Conservation (phyloP, 2,113 vertebrate genomes). For the Egretta garzetta region DNA sequence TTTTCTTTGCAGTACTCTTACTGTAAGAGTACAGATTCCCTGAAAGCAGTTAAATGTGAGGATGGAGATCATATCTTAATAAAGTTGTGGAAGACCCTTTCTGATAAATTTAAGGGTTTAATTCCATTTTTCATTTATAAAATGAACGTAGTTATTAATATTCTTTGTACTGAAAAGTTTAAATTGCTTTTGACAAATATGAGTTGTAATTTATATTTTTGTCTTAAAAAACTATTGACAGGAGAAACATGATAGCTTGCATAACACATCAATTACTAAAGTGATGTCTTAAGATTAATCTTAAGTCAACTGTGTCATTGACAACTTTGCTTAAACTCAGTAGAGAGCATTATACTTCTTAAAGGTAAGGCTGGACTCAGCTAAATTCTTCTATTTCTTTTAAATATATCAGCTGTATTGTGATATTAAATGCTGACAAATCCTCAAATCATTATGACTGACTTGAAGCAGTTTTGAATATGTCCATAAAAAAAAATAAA, state of each 20-base stretch:
- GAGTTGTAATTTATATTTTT: background rate
- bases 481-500: background rate
- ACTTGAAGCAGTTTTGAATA: background rate
- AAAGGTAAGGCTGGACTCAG: background rate
- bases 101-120: background rate
- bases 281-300: background rate
- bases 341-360: background rate
- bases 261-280: background rate
- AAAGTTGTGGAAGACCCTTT: background rate
- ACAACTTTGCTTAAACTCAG: background rate
- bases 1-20: background rate
- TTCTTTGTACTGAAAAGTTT: background rate
- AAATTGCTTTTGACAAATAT: background rate
- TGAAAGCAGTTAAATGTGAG: background rate
- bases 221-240: background rate
- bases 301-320: background rate
- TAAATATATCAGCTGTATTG: background rate
- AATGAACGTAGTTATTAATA: background rate
- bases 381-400: background rate
- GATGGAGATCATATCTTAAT: background rate
- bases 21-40: background rate
- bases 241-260: background rate
- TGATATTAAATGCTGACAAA: background rate
- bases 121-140: background rate
- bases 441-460: background rate